Conservation (phyloP, 2,888 invertebrate genomes). For the Neria commutata region DNA sequence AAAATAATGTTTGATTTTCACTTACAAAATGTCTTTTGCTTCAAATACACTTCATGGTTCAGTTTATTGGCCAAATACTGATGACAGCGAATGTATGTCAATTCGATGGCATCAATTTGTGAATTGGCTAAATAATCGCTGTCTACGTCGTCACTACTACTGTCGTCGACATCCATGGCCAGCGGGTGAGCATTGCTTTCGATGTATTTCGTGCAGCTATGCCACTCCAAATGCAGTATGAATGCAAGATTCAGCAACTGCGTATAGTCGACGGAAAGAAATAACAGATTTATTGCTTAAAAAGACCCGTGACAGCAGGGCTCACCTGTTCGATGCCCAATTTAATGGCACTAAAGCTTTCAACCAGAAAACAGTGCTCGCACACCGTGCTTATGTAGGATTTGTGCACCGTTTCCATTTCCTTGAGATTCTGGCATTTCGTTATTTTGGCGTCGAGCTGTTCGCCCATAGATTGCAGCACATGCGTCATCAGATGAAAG, state of each 20-base stretch:
- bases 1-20: slow-evolving; percentile 16
- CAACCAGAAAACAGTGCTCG: slow-evolving; percentile 51
- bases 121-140: slow-evolving; percentile 42
- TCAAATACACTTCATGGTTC: slow-evolving; percentile 39
- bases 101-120: slow-evolving; percentile 55
- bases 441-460: slow-evolving; percentile 51
- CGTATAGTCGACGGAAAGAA: slow-evolving; percentile 10
- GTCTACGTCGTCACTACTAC: slow-evolving; percentile 28
- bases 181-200: slow-evolving; percentile 32
- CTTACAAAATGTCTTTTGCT: slow-evolving; percentile 47
- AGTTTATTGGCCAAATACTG: slow-evolving; percentile 53
- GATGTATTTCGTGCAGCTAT: slow-evolving; percentile 44
- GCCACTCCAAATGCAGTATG: slow-evolving; percentile 57
- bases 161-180: slow-evolving; percentile 24
- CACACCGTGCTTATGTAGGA: slow-evolving; percentile 52
- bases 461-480: slow-evolving; percentile 57
- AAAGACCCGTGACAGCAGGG: no score
- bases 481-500: slow-evolving; percentile 63
- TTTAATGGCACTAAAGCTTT: slow-evolving; percentile 39
- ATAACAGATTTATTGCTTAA: not conserved
- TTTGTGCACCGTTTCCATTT: slow-evolving; percentile 55
- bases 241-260: slow-evolving; percentile 54
- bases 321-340: slow-evolving; percentile 50
- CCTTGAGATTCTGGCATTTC: slow-evolving; percentile 46
- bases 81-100: slow-evolving; percentile 58